Evolutionary conservation across 1,140 invertebrate genomes (phyloP).

Genomic region (Zaprionus inermis): DNA sequence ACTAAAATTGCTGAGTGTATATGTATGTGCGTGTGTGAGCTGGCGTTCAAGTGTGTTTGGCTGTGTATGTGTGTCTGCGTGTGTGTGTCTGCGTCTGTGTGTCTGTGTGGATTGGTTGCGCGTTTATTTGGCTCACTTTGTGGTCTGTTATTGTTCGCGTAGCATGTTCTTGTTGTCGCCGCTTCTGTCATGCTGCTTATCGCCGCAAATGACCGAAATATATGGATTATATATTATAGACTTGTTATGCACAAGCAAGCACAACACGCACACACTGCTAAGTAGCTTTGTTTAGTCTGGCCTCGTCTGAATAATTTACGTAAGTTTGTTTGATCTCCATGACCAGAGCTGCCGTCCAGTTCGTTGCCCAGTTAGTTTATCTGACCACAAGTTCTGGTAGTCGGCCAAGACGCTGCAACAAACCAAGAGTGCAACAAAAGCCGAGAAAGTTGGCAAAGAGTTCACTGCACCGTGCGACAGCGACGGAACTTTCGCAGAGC

Average conservation of each 20-base stretch:
- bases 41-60: conserved; percentile 3
- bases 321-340: conserved; percentile 11
- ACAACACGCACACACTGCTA: background rate
- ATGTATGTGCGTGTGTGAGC: conserved; percentile 8
- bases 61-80: conserved; percentile 2
- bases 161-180: conserved; percentile 10
- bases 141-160: conserved; percentile 43
- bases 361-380: background rate
- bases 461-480: background rate
- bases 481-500: background rate
- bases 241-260: background rate
- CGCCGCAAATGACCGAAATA: conserved; percentile 54
- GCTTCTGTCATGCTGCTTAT: conserved; percentile 53
- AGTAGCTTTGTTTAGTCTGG: conserved; percentile 20
- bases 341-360: background rate
- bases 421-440: background rate
- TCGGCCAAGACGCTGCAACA: background rate
- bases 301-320: conserved; percentile 1
- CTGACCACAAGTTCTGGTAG: background rate
- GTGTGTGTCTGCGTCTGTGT: background rate
- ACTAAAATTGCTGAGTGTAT: conserved; percentile 55
- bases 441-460: conserved; percentile 11
- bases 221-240: conserved; percentile 16
- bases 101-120: background rate
- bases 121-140: conserved; percentile 54